These are phyloP conservation scores for Dreissena polymorpha DNA, from an alignment of 1,140 invertebrate species.

Conservation along the genomic window DNA sequence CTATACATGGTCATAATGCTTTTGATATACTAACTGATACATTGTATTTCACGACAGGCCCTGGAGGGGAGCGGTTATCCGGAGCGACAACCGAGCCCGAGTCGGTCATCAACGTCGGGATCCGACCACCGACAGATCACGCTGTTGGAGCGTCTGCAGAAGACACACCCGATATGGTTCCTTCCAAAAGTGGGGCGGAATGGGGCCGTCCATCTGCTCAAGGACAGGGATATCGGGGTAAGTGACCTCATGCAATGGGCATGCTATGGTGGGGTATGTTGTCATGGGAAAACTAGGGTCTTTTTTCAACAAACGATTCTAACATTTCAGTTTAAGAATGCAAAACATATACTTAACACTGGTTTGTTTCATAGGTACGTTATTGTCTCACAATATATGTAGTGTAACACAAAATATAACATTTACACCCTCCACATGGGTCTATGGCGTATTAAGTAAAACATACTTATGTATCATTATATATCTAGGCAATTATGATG, in stretches of 20 bases:
- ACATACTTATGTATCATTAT: no score
- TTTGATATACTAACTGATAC: no score
- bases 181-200: conserved; percentile 95
- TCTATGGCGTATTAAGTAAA: no score
- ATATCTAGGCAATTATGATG: no score
- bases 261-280: neutral
- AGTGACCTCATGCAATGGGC: neutral
- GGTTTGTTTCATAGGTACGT: no score
- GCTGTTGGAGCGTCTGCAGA: conserved; percentile 91
- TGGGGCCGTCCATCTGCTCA: conserved; percentile 94
- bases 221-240: conserved; percentile 95
- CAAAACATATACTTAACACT: no score
- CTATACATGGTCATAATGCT: no score
- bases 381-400: no score
- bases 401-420: no score
- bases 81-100: conserved; percentile 52
- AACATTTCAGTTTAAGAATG: neutral
- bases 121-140: conserved; percentile 82
- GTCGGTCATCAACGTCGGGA: conserved; percentile 57
- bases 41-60: conserved; percentile 43
- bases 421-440: no score
- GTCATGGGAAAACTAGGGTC: neutral
- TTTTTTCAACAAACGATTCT: neutral
- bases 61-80: conserved; percentile 56
- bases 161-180: conserved; percentile 97